phyloP scores from a whole-genome alignment of 2,888 invertebrate genomes.

The Apoderus coryli region DNA sequence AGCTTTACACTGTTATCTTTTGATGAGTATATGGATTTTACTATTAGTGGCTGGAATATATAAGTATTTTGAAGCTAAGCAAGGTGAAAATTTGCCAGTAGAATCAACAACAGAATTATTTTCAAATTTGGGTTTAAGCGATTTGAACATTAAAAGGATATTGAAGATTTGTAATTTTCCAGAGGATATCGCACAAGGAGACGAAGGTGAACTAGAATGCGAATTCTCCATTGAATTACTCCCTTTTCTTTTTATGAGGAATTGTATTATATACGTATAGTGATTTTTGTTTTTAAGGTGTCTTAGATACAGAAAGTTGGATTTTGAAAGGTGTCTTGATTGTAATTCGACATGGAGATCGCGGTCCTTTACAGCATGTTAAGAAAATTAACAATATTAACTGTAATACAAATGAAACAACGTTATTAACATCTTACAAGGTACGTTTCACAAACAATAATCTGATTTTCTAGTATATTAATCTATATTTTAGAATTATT shows the following conservation, averaged over 20 bases:
- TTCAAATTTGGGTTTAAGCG: conserved; percentile 37
- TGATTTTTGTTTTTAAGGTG: conserved; percentile 24
- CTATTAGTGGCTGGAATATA: conserved; percentile 67
- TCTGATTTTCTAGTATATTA: conserved; percentile 3
- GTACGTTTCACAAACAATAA: conserved; percentile 18
- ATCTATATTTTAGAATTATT: conserved; percentile 38
- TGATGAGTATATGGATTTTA: conserved; percentile 71
- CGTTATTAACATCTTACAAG: conserved; percentile 28
- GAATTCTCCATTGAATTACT: too few species aligned
- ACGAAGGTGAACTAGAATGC: conserved; percentile 66
- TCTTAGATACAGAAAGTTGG: conserved; percentile 39
- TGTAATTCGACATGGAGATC: conserved; percentile 76
- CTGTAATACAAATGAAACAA: conserved; percentile 43
- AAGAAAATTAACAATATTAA: conserved; percentile 62
- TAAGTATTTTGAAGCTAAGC: conserved; percentile 44
- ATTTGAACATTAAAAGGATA: conserved; percentile 48
- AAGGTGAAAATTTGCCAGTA: conserved; percentile 22
- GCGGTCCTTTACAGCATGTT: conserved; percentile 75
- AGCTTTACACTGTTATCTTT: conserved; percentile 67
- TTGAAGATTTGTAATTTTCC: conserved; percentile 60
- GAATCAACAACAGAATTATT: conserved; percentile 24
- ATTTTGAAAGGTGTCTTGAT: conserved; percentile 56
- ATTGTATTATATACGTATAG: too few species aligned
- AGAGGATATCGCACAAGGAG: conserved; percentile 48
- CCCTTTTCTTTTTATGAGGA: neutral